Evolutionary conservation across 1,140 invertebrate species (phyloP).

Genomic region (Brachionus rubens): DNA sequence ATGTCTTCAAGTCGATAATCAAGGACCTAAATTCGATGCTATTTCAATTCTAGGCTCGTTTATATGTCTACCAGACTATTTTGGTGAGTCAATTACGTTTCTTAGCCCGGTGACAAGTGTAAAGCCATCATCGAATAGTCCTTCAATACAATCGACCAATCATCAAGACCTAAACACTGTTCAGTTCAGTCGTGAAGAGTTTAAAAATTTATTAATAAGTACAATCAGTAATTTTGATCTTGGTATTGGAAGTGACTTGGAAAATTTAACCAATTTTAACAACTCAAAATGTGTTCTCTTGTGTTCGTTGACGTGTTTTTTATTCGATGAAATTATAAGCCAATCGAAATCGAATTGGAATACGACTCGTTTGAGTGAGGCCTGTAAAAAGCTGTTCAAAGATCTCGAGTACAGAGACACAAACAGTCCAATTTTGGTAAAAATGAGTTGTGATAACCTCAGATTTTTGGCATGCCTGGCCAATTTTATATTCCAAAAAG

Average conservation of each 20-base stretch:
- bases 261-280: not conserved
- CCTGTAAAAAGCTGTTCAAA: constrained; percentile 22
- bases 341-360: constrained; percentile 10
- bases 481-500: constrained; percentile 39
- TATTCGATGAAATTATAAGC: constrained; percentile 17
- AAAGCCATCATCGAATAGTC: not conserved
- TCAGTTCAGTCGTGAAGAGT: not conserved
- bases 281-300: constrained; percentile 8
- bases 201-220: constrained; percentile 13
- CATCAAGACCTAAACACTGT: not conserved
- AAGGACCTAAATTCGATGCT: constrained; percentile 82
- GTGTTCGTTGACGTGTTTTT: constrained; percentile 19
- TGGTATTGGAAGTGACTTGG: not conserved
- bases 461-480: constrained; percentile 34
- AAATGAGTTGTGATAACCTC: constrained; percentile 37
- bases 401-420: constrained; percentile 10
- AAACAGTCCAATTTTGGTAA: constrained; percentile 1
- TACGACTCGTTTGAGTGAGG: not conserved
- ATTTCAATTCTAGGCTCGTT: constrained; percentile 83
- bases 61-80: constrained; percentile 73
- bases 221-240: constrained; percentile 9
- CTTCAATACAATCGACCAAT: not conserved
- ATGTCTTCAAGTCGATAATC: constrained; percentile 71
- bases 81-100: constrained; percentile 71
- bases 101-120: not conserved